Conservation (phyloP, 2,797 vertebrate genomes). For the Diceros bicornis region DNA sequence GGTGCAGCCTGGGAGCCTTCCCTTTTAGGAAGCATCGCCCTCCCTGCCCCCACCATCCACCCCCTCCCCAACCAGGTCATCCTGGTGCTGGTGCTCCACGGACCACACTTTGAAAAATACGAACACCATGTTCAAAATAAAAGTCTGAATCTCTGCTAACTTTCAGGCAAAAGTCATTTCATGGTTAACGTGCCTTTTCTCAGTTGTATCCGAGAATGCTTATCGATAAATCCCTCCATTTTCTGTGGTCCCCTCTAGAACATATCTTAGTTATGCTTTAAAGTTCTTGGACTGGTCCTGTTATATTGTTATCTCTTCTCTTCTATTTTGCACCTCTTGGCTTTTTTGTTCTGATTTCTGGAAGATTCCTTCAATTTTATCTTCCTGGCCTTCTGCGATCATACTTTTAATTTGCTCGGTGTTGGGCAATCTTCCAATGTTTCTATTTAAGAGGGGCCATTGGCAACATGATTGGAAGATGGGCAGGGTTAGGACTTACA, state of each 20-base stretch:
- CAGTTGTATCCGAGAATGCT: rapidly evolving
- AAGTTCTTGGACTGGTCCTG: rapidly evolving
- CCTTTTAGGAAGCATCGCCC: neutral
- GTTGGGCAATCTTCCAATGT: rapidly evolving
- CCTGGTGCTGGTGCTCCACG: neutral
- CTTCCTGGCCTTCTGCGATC: neutral
- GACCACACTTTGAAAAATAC: no score
- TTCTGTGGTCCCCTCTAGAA: neutral
- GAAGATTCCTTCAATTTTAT: neutral
- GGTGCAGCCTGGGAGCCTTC: neutral
- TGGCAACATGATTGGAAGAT: neutral
- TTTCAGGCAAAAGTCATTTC: neutral
- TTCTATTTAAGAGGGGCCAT: neutral
- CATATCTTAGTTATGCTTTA: rapidly evolving
- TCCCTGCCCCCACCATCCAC: rapidly evolving
- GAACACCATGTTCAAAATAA: neutral
- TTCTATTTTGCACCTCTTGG: neutral
- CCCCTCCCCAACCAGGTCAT: no score
- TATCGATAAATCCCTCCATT: rapidly evolving
- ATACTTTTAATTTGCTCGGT: neutral
- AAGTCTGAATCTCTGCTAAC: neutral
- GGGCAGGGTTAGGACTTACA: neutral
- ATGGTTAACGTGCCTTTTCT: no score
- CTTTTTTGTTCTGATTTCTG: neutral
- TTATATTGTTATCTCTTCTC: no score